Percentiles rank a stretch among this genome's conserved stretches.
Evolutionary conservation across 2,888 invertebrate genomes (phyloP).

Genomic region (Scrobipalpa costella): DNA sequence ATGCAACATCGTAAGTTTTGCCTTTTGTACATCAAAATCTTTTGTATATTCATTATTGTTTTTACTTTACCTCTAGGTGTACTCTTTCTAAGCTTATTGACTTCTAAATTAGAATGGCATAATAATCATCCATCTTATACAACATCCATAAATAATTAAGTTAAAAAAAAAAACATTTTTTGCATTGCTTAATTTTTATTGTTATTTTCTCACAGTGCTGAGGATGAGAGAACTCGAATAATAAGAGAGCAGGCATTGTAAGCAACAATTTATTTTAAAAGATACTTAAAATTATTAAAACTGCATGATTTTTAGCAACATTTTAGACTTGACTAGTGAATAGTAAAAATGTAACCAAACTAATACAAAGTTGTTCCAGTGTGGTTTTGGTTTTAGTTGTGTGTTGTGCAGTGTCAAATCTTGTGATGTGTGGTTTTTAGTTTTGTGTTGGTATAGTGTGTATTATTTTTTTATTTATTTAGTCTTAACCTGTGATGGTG

Average conservation of each 20-base stretch:
- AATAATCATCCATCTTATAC: no score
- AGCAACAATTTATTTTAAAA: slow-evolving; percentile 34
- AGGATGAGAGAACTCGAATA: slow-evolving; percentile 40
- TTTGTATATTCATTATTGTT: no score
- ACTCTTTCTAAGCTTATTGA: no score
- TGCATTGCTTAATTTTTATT: not conserved
- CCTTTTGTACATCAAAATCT: no score
- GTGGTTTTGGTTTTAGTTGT: not conserved
- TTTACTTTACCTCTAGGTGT: no score
- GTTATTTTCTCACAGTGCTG: slow-evolving; percentile 41
- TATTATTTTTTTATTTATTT: not conserved
- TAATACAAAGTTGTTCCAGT: not conserved
- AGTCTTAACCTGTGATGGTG: not conserved
- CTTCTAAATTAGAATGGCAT: no score
- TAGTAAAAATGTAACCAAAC: not conserved
- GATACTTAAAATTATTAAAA: not conserved
- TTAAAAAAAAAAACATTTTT: not conserved
- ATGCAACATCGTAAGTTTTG: slow-evolving; percentile 3
- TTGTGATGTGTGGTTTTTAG: not conserved
- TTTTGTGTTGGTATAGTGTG: not conserved
- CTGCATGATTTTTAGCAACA: not conserved
- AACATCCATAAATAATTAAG: no score
- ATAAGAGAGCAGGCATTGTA: slow-evolving; percentile 54
- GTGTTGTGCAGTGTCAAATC: not conserved
- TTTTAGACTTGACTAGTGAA: no score